Conservation (phyloP, 2,797 vertebrate genomes). For the Tarsius wallacei region DNA sequence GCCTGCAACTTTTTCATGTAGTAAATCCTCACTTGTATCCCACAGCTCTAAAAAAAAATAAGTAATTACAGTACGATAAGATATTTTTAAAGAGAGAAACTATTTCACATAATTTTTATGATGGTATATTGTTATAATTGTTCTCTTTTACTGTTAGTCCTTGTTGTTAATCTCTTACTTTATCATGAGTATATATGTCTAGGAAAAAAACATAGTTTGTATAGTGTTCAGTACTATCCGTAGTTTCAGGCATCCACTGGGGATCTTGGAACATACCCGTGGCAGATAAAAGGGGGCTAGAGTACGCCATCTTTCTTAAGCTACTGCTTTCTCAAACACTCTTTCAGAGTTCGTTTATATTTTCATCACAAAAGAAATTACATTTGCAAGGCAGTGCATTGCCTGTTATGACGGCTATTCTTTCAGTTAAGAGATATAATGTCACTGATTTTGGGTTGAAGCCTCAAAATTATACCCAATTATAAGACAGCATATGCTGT, state of each 20-base stretch:
- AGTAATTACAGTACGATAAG: neutral
- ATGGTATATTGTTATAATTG: neutral
- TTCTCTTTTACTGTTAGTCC: neutral
- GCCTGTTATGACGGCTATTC: neutral
- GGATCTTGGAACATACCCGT: too few species aligned
- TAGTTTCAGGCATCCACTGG: neutral
- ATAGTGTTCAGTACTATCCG: neutral
- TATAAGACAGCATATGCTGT: neutral
- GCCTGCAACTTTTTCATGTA: too few species aligned
- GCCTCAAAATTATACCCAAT: constrained; percentile 27
- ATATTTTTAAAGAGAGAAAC: neutral
- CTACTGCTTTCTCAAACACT: neutral
- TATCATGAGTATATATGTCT: too few species aligned
- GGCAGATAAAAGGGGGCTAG: neutral
- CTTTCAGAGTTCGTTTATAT: neutral
- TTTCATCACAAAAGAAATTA: neutral
- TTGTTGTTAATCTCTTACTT: too few species aligned
- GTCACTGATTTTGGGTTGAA: constrained; percentile 21
- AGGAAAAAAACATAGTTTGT: too few species aligned
- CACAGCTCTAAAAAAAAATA: neutral
- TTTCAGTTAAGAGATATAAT: constrained; percentile 6
- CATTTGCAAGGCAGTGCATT: neutral
- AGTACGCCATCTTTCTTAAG: neutral
- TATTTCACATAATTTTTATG: neutral
- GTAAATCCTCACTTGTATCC: too few species aligned